A percentile compares a stretch with the other conserved stretches of the same genome.
Evolutionary conservation across 1,140 invertebrate species (phyloP).

Genomic region (Drosophila teissieri): DNA sequence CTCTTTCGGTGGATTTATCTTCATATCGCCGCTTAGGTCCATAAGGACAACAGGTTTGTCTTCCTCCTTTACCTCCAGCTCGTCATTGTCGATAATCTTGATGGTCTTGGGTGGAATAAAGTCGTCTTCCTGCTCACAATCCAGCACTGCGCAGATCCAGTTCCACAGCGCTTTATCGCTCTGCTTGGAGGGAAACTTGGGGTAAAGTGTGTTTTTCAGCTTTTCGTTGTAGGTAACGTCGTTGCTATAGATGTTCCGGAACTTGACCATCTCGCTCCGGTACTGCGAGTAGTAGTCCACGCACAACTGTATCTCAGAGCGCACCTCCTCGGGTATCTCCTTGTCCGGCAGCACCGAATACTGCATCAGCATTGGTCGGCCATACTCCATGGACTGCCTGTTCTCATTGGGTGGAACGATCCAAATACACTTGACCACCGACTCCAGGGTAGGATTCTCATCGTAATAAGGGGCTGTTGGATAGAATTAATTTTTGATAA

Average conservation of each 20-base stretch:
- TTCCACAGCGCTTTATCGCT: constrained; percentile 88
- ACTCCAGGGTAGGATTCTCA: constrained; percentile 91
- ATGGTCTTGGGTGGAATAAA: constrained; percentile 82
- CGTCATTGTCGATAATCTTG: constrained; percentile 77
- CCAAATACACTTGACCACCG: constrained; percentile 95
- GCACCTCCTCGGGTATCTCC: constrained; percentile 91
- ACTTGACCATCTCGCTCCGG: constrained; percentile 91
- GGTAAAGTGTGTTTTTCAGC: constrained; percentile 88
- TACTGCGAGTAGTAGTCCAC: constrained; percentile 92
- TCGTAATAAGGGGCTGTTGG: constrained; percentile 93
- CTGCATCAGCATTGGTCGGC: constrained; percentile 94
- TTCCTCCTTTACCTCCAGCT: constrained; percentile 58
- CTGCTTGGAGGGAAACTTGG: constrained; percentile 89
- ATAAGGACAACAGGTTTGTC: constrained; percentile 12
- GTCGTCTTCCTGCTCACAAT: constrained; percentile 80
- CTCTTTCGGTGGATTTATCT: constrained; percentile 57
- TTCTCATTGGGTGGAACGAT: constrained; percentile 97
- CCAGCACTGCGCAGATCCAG: constrained; percentile 83
- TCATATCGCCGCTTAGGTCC: constrained; percentile 42
- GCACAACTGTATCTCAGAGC: constrained; percentile 94
- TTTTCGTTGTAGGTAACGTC: constrained; percentile 92
- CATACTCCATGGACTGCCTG: constrained; percentile 93
- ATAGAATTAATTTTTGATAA: neutral
- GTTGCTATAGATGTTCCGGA: constrained; percentile 90
- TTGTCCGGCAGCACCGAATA: constrained; percentile 93